Conservation (phyloP, 2,113 vertebrate genomes). For the Vulpes lagopus region DNA sequence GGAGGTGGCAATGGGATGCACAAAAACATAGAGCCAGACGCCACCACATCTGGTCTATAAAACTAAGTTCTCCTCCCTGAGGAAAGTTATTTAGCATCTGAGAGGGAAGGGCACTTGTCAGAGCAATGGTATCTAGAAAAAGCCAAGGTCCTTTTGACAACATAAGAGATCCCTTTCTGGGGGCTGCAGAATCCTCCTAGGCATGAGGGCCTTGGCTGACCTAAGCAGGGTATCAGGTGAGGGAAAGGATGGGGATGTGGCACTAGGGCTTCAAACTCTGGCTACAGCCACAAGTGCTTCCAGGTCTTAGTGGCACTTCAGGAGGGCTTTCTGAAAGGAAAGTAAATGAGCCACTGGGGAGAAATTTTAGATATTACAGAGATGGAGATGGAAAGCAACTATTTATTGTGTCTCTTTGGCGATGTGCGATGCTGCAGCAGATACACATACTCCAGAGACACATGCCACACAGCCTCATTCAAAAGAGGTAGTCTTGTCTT, state of each 20-base stretch:
- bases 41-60: not conserved
- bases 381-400: not conserved
- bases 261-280: rapidly evolving
- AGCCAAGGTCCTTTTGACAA: not conserved
- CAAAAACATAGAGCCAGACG: not conserved
- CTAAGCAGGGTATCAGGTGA: not conserved
- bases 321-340: not conserved
- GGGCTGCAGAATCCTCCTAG: too few species aligned
- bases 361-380: not conserved
- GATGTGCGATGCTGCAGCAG: rapidly evolving
- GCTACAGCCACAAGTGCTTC: too few species aligned
- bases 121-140: rapidly evolving
- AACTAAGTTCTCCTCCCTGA: not conserved
- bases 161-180: not conserved
- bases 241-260: not conserved
- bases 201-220: not conserved
- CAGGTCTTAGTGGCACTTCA: not conserved
- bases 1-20: not conserved
- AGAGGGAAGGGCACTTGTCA: not conserved
- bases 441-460: not conserved
- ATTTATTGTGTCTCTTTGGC: not conserved
- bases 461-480: rapidly evolving
- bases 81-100: not conserved
- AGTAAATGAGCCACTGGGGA: not conserved
- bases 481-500: rapidly evolving